A percentile compares a stretch with the other conserved stretches of the same genome.
These are phyloP conservation scores for Rhinopomastus cyanomelas DNA, from an alignment of 2,113 vertebrate genomes.

Conservation along the genomic window DNA sequence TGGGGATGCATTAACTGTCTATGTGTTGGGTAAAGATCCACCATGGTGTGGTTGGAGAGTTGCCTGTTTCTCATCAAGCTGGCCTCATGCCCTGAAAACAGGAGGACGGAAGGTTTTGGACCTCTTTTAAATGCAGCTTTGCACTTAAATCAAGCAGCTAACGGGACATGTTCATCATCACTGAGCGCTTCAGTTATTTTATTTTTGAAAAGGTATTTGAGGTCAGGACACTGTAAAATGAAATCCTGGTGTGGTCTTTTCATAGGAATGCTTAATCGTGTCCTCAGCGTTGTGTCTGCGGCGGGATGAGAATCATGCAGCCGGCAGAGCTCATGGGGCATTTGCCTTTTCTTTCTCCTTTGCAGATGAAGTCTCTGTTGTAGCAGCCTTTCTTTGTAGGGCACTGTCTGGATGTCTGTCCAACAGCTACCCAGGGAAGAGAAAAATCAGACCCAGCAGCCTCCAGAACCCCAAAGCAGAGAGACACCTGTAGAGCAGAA, in stretches of 20 bases:
- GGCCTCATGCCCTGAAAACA: background rate
- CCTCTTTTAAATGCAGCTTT: background rate
- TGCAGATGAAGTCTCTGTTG: background rate
- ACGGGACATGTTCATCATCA: background rate
- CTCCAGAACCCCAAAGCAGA: background rate
- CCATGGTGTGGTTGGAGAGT: background rate
- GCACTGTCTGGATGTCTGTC: background rate
- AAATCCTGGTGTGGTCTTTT: background rate
- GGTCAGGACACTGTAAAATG: background rate
- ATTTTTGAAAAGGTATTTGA: background rate
- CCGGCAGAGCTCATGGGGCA: background rate
- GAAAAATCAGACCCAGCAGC: background rate
- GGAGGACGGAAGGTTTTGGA: background rate
- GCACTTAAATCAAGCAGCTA: background rate
- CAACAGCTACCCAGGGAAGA: background rate
- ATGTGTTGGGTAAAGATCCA: background rate
- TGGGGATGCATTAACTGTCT: background rate
- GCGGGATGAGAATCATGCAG: background rate
- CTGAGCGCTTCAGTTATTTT: background rate
- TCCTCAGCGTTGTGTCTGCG: background rate
- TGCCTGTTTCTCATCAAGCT: background rate
- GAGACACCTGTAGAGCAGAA: background rate
- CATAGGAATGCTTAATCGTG: background rate
- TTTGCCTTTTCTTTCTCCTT: slow-evolving; percentile 2
- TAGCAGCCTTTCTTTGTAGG: background rate